Conservation (phyloP, 2,113 vertebrate genomes). For the Ahaetulla prasina region DNA sequence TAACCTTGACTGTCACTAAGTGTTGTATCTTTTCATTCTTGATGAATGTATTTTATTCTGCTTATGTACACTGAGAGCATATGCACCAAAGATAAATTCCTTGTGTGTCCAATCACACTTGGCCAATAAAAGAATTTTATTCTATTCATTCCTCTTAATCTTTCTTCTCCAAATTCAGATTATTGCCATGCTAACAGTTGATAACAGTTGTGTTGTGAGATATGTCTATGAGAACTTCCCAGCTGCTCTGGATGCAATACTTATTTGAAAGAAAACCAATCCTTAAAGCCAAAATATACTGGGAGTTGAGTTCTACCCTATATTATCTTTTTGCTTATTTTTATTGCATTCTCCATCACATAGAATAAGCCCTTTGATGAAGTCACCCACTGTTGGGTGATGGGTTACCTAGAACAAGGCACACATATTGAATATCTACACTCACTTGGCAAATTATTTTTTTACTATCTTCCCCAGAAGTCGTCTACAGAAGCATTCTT, state of each 20-base stretch:
- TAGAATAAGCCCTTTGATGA: not conserved
- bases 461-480: not conserved
- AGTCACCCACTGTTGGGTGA: not conserved
- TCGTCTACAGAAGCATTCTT: not conserved
- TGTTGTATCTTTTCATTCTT: no score
- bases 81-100: no score
- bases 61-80: no score
- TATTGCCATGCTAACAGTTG: not conserved
- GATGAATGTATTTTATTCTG: no score
- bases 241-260: not conserved
- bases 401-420: not conserved
- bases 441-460: not conserved
- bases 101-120: no score
- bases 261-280: not conserved
- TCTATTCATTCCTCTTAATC: not conserved
- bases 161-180: not conserved
- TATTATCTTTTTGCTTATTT: not conserved
- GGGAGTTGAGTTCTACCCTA: not conserved
- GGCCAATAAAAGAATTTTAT: no score
- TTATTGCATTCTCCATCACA: not conserved
- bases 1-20: no score
- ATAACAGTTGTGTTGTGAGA: not conserved
- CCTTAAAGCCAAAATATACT: not conserved
- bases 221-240: not conserved
- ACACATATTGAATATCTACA: not conserved